Evolutionary conservation across 2,113 vertebrate species (phyloP).

Genomic region (Ctenomys sociabilis): DNA sequence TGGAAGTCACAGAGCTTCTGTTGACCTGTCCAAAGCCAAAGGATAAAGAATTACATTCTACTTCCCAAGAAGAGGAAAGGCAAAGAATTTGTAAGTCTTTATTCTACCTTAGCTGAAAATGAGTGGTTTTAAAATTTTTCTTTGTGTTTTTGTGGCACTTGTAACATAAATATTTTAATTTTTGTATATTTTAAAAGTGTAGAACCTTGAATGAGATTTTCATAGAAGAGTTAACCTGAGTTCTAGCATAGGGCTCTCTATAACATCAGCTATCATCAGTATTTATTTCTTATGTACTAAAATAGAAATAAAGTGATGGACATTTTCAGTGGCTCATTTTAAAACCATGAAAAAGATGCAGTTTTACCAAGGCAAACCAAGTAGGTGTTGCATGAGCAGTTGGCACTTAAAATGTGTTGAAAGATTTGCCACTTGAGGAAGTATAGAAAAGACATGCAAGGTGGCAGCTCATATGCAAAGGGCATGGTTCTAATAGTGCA

Average conservation of each 20-base stretch:
- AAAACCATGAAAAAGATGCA: not conserved
- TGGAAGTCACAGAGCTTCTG: not conserved
- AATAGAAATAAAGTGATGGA: not conserved
- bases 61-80: not conserved
- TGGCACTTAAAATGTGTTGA: not conserved
- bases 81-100: constrained; percentile 1
- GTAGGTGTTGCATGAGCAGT: not conserved
- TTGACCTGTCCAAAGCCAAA: not conserved
- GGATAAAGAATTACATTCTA: not conserved
- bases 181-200: not conserved
- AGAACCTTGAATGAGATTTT: not conserved
- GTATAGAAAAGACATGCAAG: not conserved
- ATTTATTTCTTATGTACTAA: constrained; percentile 22
- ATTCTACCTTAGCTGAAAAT: not conserved
- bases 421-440: not conserved
- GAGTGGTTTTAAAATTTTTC: constrained; percentile 32
- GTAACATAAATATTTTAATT: not conserved
- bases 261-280: not conserved
- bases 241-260: not conserved
- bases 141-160: constrained; percentile 22
- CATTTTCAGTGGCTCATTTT: constrained; percentile 42
- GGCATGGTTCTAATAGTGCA: not conserved
- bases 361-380: constrained; percentile 19
- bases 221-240: not conserved
- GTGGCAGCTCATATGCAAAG: not conserved